These are phyloP conservation scores for Eumaeus atala DNA, from an alignment of 1,140 invertebrate genomes.

Conservation along the genomic window DNA sequence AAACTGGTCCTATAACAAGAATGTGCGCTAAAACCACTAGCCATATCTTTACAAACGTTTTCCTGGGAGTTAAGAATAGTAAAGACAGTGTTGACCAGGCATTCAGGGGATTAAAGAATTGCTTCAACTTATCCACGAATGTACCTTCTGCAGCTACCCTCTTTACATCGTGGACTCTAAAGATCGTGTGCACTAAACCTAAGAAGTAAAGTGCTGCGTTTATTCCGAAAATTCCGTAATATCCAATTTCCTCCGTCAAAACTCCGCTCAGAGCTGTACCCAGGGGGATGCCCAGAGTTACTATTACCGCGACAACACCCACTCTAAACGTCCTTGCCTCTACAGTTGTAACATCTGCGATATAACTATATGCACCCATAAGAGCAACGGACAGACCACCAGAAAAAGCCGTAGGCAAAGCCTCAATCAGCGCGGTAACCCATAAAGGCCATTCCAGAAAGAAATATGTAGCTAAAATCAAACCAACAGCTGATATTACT, in stretches of 20 bases:
- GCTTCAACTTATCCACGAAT: constrained; percentile 30
- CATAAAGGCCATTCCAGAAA: constrained; percentile 73
- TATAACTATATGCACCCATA: constrained; percentile 75
- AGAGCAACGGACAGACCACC: constrained; percentile 73
- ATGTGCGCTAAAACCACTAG: constrained; percentile 65
- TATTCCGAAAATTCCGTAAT: constrained; percentile 65
- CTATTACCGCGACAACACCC: constrained; percentile 74
- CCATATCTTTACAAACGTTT: constrained; percentile 50
- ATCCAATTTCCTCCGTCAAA: constrained; percentile 58
- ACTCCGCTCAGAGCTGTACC: constrained; percentile 65
- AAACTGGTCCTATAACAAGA: constrained; percentile 68
- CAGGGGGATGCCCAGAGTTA: constrained; percentile 61
- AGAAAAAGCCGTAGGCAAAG: constrained; percentile 69
- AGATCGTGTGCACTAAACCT: constrained; percentile 52
- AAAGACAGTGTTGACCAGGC: constrained; percentile 64
- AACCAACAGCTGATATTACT: constrained; percentile 53
- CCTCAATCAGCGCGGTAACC: constrained; percentile 71
- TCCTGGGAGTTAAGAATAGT: constrained; percentile 50
- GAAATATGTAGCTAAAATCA: constrained; percentile 72
- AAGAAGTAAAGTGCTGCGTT: constrained; percentile 41
- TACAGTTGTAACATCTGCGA: constrained; percentile 74
- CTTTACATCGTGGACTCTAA: constrained; percentile 50
- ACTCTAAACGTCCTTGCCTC: constrained; percentile 75
- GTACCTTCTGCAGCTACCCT: constrained; percentile 36
- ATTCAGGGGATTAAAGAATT: constrained; percentile 68